Percentiles rank a stretch among this genome's conserved stretches.
phyloP scores from a whole-genome alignment of 2,113 vertebrate species.

The Todiramphus chloris region DNA sequence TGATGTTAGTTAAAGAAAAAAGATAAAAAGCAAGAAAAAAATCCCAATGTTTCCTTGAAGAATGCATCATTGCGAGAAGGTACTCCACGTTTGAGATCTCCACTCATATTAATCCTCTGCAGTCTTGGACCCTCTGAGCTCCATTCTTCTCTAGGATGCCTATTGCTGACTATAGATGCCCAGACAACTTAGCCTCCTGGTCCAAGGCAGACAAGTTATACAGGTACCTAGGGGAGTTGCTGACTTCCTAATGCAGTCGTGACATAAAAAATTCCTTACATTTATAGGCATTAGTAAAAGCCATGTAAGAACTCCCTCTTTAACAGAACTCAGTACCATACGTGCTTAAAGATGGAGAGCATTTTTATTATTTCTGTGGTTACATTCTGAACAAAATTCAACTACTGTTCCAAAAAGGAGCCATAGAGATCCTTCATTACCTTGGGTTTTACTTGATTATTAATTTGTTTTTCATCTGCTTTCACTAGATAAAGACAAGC shows the following conservation, averaged over 20 bases:
- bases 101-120: background rate
- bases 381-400: background rate
- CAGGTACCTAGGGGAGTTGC: background rate
- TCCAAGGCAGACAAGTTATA: background rate
- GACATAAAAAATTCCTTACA: background rate
- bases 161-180: background rate
- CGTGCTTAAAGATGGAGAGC: background rate
- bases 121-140: background rate
- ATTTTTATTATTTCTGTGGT: background rate
- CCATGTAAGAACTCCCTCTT: background rate
- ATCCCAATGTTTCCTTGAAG: background rate
- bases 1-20: background rate
- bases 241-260: background rate
- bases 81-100: background rate
- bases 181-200: background rate
- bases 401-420: background rate
- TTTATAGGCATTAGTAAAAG: background rate
- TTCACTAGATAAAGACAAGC: background rate
- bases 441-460: background rate
- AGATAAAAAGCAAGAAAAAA: background rate
- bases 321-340: background rate
- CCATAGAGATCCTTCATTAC: background rate
- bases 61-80: background rate
- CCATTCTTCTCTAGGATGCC: background rate
- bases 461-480: background rate